Evolutionary conservation across 2,797 vertebrate genomes (phyloP).

Genomic region (Epinephelus awoara): DNA sequence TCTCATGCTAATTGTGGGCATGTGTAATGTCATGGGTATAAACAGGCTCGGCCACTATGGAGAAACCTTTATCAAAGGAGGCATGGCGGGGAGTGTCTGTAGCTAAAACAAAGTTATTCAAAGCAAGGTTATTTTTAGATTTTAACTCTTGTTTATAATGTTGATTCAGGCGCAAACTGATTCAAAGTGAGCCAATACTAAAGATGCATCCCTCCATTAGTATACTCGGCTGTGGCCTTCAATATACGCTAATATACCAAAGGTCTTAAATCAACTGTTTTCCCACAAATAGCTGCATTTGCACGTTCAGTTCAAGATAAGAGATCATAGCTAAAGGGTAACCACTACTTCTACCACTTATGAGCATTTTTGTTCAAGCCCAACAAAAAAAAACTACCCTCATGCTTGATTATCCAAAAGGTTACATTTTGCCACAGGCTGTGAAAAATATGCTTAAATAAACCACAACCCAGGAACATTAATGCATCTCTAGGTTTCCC

Average conservation of each 20-base stretch:
- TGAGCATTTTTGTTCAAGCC: not conserved
- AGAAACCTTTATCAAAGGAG: slow-evolving; percentile 18
- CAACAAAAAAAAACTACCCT: not conserved
- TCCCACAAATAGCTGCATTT: not conserved
- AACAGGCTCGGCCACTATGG: slow-evolving; percentile 17
- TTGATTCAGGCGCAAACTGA: not conserved
- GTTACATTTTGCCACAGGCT: slow-evolving; percentile 2
- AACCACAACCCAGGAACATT: not conserved
- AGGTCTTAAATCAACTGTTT: not conserved
- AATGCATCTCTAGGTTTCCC: not conserved
- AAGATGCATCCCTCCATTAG: not conserved
- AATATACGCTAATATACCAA: not conserved
- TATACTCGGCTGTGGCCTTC: slow-evolving; percentile 10
- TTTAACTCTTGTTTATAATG: slow-evolving; percentile 9
- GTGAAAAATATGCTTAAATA: not conserved
- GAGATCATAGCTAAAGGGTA: not conserved
- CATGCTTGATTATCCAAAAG: slow-evolving; percentile 13
- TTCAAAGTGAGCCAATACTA: slow-evolving; percentile 5
- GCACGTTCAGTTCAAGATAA: slow-evolving; percentile 4
- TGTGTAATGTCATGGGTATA: slow-evolving; percentile 24
- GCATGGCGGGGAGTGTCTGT: not conserved
- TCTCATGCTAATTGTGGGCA: slow-evolving; percentile 50
- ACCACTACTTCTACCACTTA: not conserved
- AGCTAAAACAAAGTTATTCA: slow-evolving; percentile 30
- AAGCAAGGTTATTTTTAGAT: slow-evolving; percentile 24